Evolutionary conservation across 2,113 vertebrate species (phyloP), one percentile per base, ranked within the genome.

Genomic region (Chiloscyllium plagiosum): DNA sequence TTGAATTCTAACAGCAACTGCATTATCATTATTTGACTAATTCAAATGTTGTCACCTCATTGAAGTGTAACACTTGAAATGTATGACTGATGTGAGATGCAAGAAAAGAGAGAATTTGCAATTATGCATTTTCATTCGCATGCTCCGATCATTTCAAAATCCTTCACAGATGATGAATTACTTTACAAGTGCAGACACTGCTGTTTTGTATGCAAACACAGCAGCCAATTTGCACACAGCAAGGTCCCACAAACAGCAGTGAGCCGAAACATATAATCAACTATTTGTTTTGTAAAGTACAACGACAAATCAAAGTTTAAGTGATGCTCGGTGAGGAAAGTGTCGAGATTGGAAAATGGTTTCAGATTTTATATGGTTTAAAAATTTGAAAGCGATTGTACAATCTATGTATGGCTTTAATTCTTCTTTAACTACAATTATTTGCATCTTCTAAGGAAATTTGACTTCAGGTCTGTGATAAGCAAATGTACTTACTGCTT

Each of bases 11-110:
- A n/a, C 61, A 93, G n/a, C 52, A 93, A 93, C 29, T 66, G 20
- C 56, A 66, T 93, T 42, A 93, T 93, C 61, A 93, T n/a, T 66
- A 93, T 93, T n/a, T 66, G 89, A 66, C 22, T 93, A 93, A 68
- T 68, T 66, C 5, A 33, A 12, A 22, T 93, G 61, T 19, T 93
- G n/a, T 68, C 19, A 24, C n/a, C n/a, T 66, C 61, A 33, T 93
- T 93, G 89, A 93, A 93, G 61, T 68, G 17, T 66, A 19, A 4
- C 19, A 42, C 80, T 37, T 42, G 5, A 83, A 83, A 83, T 83
- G 37, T 42, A 42, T n/a, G 80, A 83, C 89, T 68, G 89, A 68
- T 61, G 37, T 33, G n/a, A 42, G 10, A 66, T 37, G n/a, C 37
- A 92, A 92, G 87, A 92, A 90, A 66, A 37, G 4, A 37, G 61